Conservation (phyloP, 2,113 vertebrate genomes). For the Grus americana region DNA sequence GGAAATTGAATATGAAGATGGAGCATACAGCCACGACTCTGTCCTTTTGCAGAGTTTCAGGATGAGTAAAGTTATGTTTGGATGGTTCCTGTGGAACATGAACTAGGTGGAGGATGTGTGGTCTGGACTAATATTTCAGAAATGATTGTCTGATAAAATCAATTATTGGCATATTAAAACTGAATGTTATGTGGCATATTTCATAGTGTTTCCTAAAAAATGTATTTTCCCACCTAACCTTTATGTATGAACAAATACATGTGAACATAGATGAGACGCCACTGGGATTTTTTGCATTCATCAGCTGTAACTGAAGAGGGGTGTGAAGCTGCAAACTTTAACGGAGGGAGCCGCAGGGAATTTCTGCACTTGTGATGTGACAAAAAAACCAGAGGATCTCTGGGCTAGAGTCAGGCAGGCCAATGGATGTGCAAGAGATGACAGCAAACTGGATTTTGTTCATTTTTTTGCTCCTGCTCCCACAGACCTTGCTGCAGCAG, state of each 20-base stretch:
- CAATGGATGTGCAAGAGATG: not conserved
- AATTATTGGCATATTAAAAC: not conserved
- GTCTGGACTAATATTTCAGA: not conserved
- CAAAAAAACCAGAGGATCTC: not conserved
- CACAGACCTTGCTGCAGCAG: not conserved
- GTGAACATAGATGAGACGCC: not conserved
- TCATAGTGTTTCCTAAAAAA: not conserved
- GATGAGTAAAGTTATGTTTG: not conserved
- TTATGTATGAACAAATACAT: not conserved
- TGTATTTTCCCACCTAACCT: not conserved
- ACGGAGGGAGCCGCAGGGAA: not conserved
- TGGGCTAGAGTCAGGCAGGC: not conserved
- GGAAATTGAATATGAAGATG: not conserved
- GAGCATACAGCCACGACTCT: rapidly evolving
- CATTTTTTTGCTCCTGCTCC: not conserved
- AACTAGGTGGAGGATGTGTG: not conserved
- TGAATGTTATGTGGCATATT: not conserved
- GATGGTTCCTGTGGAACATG: not conserved
- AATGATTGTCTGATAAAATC: not conserved
- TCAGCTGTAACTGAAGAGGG: not conserved
- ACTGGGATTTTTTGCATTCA: not conserved
- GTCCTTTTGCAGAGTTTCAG: not conserved
- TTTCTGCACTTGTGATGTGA: not conserved
- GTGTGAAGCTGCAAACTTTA: not conserved
- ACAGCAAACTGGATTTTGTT: not conserved